phyloP scores from a whole-genome alignment of 2,797 vertebrate genomes.

The Scyliorhinus canicula region DNA sequence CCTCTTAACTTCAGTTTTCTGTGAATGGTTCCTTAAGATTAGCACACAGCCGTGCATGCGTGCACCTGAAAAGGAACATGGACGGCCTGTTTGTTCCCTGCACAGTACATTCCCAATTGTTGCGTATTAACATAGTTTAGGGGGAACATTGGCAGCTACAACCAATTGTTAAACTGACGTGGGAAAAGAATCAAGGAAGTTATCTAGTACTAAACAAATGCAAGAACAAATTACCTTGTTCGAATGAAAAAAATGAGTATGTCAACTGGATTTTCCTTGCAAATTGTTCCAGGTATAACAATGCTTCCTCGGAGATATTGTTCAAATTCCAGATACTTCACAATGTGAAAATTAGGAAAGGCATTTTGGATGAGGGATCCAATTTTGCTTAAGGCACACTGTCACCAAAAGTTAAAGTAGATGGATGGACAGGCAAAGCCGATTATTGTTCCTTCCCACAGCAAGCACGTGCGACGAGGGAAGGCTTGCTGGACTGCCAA shows the following conservation, averaged over 20 bases:
- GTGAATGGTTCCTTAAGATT: not conserved
- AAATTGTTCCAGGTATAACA: not conserved
- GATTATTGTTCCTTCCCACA: too few relatives aligned
- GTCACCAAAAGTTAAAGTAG: not conserved
- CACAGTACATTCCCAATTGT: not conserved
- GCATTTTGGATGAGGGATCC: not conserved
- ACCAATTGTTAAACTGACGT: not conserved
- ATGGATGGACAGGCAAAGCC: not conserved
- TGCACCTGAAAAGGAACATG: not conserved
- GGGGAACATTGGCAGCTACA: not conserved
- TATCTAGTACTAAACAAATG: not conserved
- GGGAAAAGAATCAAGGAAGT: not conserved
- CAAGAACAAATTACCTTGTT: not conserved
- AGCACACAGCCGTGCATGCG: not conserved
- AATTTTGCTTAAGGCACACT: not conserved
- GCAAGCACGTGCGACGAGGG: too few relatives aligned
- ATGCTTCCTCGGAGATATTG: not conserved
- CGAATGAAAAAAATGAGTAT: not conserved
- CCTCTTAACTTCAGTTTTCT: not conserved
- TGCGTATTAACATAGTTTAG: not conserved
- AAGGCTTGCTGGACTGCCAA: not conserved
- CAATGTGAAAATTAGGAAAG: too few relatives aligned
- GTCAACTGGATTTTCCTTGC: not conserved
- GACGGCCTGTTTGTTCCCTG: not conserved
- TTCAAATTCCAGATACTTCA: not conserved